phyloP scores from a whole-genome alignment of 1,140 invertebrate species.

The Battus philenor region DNA sequence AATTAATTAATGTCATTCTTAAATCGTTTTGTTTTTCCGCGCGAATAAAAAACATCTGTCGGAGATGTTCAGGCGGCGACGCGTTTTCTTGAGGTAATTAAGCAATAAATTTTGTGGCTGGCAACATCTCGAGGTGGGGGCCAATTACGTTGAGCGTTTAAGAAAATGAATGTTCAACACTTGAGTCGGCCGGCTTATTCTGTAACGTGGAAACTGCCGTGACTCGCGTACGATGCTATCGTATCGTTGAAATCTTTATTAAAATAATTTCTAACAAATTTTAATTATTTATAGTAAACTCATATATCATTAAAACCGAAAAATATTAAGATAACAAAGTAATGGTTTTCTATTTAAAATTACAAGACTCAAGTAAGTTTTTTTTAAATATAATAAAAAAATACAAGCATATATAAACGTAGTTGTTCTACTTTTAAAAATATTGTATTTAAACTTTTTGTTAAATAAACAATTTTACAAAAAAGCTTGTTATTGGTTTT shows the following conservation, averaged over 20 bases:
- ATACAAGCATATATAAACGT: too few relatives aligned
- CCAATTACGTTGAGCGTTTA: constrained; percentile 65
- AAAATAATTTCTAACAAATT: too few relatives aligned
- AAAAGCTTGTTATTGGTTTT: too few relatives aligned
- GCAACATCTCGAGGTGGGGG: constrained; percentile 66
- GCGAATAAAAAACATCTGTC: constrained; percentile 74
- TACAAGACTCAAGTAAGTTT: too few relatives aligned
- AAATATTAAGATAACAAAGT: too few relatives aligned
- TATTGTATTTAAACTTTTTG: too few relatives aligned
- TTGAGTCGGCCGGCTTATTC: constrained; percentile 41
- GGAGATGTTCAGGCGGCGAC: constrained; percentile 50
- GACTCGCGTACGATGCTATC: too few relatives aligned
- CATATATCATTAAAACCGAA: background rate
- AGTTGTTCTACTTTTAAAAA: too few relatives aligned
- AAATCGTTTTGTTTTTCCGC: constrained; percentile 72
- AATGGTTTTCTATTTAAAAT: too few relatives aligned
- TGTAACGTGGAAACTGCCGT: constrained; percentile 24
- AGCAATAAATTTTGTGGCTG: constrained; percentile 74
- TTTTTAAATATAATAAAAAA: too few relatives aligned
- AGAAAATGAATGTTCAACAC: constrained; percentile 65
- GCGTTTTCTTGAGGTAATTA: constrained; percentile 74
- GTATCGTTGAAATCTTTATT: background rate
- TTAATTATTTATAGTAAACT: background rate
- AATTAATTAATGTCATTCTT: constrained; percentile 77
- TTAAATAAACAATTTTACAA: too few relatives aligned